Percentiles rank a stretch among this genome's conserved stretches.
Evolutionary conservation across 2,888 invertebrate species (phyloP).

Genomic region (Lasius fuliginosus): DNA sequence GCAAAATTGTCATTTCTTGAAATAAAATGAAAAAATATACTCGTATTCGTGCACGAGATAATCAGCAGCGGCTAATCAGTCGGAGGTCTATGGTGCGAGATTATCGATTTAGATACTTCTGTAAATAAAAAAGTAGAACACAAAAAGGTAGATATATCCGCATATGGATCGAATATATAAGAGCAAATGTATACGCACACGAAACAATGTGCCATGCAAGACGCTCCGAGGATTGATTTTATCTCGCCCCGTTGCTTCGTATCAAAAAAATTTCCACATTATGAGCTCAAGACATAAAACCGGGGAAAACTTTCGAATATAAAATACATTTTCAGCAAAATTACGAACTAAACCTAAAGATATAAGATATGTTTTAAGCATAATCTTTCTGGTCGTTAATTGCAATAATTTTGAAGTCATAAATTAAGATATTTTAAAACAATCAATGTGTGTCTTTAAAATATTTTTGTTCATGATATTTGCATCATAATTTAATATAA

Average conservation of each 20-base stretch:
- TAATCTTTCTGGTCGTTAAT: not conserved
- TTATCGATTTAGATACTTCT: constrained; percentile 1
- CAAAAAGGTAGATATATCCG: not conserved
- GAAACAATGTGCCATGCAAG: constrained; percentile 5
- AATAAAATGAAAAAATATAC: not conserved
- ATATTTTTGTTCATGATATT: not conserved
- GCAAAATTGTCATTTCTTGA: constrained; percentile 4
- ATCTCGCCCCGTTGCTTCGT: not conserved
- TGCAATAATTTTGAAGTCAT: not conserved
- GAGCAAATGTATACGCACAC: not conserved
- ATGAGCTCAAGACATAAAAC: not conserved
- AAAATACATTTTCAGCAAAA: not conserved
- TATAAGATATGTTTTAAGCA: not conserved
- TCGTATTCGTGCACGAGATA: constrained; percentile 5
- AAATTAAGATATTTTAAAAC: constrained; percentile 4
- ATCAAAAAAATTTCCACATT: not conserved
- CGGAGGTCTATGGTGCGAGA: constrained; percentile 1
- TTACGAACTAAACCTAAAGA: not conserved
- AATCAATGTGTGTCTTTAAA: not conserved
- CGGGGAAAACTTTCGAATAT: not conserved
- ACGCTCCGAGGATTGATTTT: constrained; percentile 10
- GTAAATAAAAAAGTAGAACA: constrained; percentile 33
- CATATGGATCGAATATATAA: constrained; percentile 16
- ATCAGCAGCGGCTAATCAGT: not conserved
- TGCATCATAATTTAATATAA: not conserved